phyloP scores from a whole-genome alignment of 1,140 invertebrate species.

The Maconellicoccus hirsutus region DNA sequence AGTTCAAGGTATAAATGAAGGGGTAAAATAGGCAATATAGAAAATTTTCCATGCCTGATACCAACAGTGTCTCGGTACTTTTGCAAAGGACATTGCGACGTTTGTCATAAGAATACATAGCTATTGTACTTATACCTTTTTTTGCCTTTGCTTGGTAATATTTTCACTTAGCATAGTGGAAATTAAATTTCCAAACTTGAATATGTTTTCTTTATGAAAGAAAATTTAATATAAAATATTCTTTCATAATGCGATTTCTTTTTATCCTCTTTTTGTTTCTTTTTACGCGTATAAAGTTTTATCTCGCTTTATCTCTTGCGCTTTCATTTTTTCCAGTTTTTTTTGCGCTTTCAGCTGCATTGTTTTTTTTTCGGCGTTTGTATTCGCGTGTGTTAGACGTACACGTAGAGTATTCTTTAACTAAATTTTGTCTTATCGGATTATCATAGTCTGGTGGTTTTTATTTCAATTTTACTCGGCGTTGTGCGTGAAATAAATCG shows the following conservation, averaged over 20 bases:
- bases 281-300: neutral
- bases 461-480: neutral
- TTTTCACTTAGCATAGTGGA: neutral
- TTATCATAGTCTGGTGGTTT: neutral
- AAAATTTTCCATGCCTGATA: too few relatives aligned
- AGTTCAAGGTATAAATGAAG: too few relatives aligned
- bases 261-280: neutral
- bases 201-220: neutral
- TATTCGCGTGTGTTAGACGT: too few relatives aligned
- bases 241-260: conserved; percentile 2
- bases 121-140: too few relatives aligned
- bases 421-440: conserved; percentile 9
- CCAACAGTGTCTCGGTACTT: too few relatives aligned
- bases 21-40: too few relatives aligned
- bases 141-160: too few relatives aligned
- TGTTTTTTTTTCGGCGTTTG: too few relatives aligned
- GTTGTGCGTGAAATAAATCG: neutral
- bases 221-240: conserved; percentile 7
- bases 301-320: neutral
- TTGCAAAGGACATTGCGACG: too few relatives aligned
- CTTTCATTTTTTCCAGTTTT: neutral
- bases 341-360: neutral
- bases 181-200: neutral
- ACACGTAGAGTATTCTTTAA: too few relatives aligned
- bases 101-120: too few relatives aligned